Conservation (phyloP, 2,113 vertebrate species). For the Tinamus guttatus region DNA sequence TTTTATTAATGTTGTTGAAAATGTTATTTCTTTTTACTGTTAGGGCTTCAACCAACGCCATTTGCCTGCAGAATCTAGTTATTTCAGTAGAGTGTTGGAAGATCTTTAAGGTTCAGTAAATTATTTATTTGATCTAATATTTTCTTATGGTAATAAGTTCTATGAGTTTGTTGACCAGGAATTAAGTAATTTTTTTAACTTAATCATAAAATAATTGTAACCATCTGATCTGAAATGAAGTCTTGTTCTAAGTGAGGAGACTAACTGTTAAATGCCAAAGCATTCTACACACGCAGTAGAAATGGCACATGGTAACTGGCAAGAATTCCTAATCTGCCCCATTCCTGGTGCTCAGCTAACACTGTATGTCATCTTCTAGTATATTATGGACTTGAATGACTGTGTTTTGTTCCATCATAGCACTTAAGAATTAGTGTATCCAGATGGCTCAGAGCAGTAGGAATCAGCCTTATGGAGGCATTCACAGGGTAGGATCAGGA, state of each 20-base stretch:
- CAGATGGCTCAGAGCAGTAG: slow-evolving; percentile 59
- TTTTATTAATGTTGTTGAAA: not conserved
- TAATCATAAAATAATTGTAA: not conserved
- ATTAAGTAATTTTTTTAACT: not conserved
- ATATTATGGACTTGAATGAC: not conserved
- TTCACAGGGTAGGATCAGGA: not conserved
- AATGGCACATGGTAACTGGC: not conserved
- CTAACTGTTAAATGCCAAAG: not conserved
- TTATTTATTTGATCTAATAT: not conserved
- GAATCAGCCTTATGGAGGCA: not conserved
- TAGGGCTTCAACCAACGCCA: not conserved
- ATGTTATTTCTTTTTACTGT: not conserved
- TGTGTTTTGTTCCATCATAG: not conserved
- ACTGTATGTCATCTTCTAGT: not conserved
- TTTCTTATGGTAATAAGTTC: not conserved
- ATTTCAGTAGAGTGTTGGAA: not conserved
- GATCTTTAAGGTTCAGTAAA: not conserved
- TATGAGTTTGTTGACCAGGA: not conserved
- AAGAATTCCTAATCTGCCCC: not conserved
- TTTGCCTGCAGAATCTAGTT: not conserved
- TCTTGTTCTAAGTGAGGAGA: not conserved
- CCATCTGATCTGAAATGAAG: not conserved
- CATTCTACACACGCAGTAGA: not conserved
- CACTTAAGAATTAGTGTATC: not conserved
- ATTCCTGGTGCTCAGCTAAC: not conserved